Evolutionary conservation across 2,888 invertebrate genomes (phyloP).

Genomic region (Dioctria rufipes): DNA sequence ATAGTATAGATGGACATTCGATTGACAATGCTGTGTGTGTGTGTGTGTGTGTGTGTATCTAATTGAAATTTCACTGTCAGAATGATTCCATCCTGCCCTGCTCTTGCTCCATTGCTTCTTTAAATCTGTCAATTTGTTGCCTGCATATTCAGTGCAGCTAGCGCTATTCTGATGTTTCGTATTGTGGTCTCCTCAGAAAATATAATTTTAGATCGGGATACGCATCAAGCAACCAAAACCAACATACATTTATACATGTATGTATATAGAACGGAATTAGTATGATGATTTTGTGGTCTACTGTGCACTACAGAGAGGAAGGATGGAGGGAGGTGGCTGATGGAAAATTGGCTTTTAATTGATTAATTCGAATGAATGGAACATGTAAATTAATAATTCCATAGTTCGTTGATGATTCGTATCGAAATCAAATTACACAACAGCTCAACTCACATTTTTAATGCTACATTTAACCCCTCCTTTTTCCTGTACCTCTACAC

Average conservation of each 20-base stretch:
- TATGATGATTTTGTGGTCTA: too few species aligned
- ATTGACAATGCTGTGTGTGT: too few species aligned
- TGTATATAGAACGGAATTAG: too few species aligned
- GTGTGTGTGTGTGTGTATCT: not conserved
- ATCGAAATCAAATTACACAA: not conserved
- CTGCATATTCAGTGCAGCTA: not conserved
- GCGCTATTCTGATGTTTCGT: too few species aligned
- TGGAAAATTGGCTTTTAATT: slow-evolving; percentile 20
- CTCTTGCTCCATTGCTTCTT: not conserved
- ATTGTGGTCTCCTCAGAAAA: too few species aligned
- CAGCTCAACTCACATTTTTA: not conserved
- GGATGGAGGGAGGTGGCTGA: not conserved
- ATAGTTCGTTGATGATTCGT: not conserved
- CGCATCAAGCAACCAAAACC: too few species aligned
- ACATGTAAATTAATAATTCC: not conserved
- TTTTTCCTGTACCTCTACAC: not conserved
- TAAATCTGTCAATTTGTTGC: slow-evolving; percentile 6
- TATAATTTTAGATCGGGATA: too few species aligned
- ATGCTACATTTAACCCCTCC: not conserved
- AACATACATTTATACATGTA: too few species aligned
- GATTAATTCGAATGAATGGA: slow-evolving; percentile 32
- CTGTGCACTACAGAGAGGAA: not conserved
- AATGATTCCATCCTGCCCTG: too few species aligned
- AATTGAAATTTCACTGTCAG: slow-evolving; percentile 6
- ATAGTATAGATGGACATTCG: not conserved